These are phyloP conservation scores for Macrocentrus cingulum DNA, from an alignment of 1,140 invertebrate species.

Conservation along the genomic window DNA sequence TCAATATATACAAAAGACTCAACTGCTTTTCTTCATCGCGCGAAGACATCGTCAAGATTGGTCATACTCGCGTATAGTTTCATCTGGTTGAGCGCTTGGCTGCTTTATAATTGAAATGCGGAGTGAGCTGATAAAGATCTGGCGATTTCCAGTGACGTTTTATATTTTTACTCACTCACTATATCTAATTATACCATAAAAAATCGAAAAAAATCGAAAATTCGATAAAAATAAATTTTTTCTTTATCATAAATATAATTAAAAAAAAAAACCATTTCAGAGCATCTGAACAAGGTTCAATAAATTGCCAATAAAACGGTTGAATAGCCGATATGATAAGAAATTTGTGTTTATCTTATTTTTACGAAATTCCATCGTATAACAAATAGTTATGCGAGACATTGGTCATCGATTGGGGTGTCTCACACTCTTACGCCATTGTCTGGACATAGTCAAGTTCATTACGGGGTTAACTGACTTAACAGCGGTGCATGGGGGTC, in stretches of 20 bases:
- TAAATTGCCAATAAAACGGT: too few relatives aligned
- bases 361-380: too few relatives aligned
- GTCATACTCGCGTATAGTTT: conserved; percentile 21
- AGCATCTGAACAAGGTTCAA: too few relatives aligned
- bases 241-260: too few relatives aligned
- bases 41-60: conserved; percentile 11
- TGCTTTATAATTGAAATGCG: conserved; percentile 25
- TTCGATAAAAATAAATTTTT: too few relatives aligned
- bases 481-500: conserved; percentile 33
- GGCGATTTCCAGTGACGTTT: conserved; percentile 12
- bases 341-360: neutral
- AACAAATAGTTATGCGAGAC: neutral
- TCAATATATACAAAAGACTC: neutral
- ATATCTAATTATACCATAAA: too few relatives aligned
- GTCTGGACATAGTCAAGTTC: conserved; percentile 26
- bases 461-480: conserved; percentile 37
- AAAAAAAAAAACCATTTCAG: too few relatives aligned
- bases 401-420: neutral
- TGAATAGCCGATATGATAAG: too few relatives aligned
- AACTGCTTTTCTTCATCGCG: conserved; percentile 2
- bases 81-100: conserved; percentile 20
- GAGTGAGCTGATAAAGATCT: conserved; percentile 16
- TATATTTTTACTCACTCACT: conserved; percentile 14
- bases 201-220: too few relatives aligned
- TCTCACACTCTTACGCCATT: conserved; percentile 14